Evolutionary conservation across 2,888 invertebrate species (phyloP), one percentile per base, ranked within the genome.

Genomic region (Erebia aethiops): DNA sequence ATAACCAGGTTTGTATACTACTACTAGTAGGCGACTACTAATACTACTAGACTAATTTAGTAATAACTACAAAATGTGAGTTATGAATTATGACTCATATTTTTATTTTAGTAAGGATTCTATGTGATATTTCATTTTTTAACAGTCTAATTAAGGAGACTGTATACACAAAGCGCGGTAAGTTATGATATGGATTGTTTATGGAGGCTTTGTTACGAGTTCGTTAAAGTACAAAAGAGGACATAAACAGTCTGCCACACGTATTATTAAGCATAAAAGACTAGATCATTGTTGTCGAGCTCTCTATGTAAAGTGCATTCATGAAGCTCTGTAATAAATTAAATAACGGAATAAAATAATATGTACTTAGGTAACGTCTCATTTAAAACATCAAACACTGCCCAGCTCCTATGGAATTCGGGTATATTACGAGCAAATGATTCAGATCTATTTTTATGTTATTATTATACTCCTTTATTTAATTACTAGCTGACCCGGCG

Each of bases 221-320:
- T 81, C 82, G 81, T 84, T 84, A 82, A 74, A 79, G 77, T 76
- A 78, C 76, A 80, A 78, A 80, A 80, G 79, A 74, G 76, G 74
- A 77, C 77, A 78, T 79, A 77, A 81, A 79, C 71, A 78, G 75
- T 71, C 70, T 71, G 64, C 73, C 74, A 71, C 73, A 73, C 70
- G 71, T 74, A 77, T 74, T 74, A 77, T 73, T 72, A 74, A 72
- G 71, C 69, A 63, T 75, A 76, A 77, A 73, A 69, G 69, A 68
- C 71, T 74, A 71, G 60, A 74, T 74, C 77, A 75, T 76, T 75
- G 74, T 73, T 76, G 71, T 65, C 51, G 54, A 52, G 64, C 68
- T 66, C 71, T 64, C 68, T 63, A 71, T 61, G 68, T 67, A 64
- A 60, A 69, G 46, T 67, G 67, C 63, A 70, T 58, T 63, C 52